Base-by-base conservation (phyloP, 2,113 vertebrate species). In the Damaliscus lunatus region DNA sequence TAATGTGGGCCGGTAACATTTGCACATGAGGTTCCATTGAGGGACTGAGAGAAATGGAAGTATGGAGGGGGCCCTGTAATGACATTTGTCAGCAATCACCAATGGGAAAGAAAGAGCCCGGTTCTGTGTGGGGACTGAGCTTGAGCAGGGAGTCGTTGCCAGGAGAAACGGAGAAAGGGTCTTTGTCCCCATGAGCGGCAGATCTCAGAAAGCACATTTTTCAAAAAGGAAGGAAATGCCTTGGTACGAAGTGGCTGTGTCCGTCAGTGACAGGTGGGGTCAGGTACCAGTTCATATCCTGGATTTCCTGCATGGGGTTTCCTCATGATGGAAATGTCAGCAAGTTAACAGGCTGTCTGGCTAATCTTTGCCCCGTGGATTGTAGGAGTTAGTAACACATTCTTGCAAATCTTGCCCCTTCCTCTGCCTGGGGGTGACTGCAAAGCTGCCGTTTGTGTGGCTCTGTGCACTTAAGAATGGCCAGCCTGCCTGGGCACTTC, bases 221-320 rank as follows among this genome's bases (percentile, higher is more conserved):
- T 48, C 7, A 43, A 53, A 84, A 59, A 55, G 43, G 71, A 88
- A 50, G 53, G 25, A 86, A 90, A 84, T 43, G 25, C 12, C 3
- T 9, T 43, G 31, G 43, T 67, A 83, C 25, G 21, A 78, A 90
- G n/a, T 3, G 5, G 11, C 15, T 52, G 11, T 52, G 50, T 67
- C 7, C 33, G 9, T 19, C 7, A 9, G 52, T n/a, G n/a, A 48
- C 40, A 86, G 74, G 60, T 12, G 1, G 52, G 53, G 46, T 7
- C 21, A 0, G 6, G 6, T 48, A 14, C 7, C 25, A 53, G 15
- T 21, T 48, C 52, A 21, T 3, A 11, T 11, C 13, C 3, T 8
- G 33, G 4, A 7, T 40, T 67, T 85, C 43, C 55, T 67, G 60
- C 36, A 10, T 31, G 21, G 57, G 2, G 19, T 89, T 60, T 81